Base-by-base conservation (phyloP, 92 coral and sea anemone genomes). In the Epizoanthus ramosus region DNA sequence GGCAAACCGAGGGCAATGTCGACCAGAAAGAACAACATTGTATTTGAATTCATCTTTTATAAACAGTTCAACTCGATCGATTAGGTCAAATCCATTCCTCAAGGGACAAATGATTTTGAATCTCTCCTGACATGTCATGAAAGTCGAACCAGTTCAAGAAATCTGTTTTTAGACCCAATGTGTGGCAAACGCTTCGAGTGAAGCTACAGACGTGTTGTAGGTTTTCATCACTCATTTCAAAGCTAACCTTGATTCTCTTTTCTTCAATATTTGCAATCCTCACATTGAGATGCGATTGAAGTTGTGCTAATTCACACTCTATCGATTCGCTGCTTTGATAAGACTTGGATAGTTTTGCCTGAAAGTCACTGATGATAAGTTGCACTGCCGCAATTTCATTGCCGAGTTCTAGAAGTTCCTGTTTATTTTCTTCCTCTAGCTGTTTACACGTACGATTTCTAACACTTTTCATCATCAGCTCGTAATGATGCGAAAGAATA, bases 111-210 rank as follows among this genome's bases (percentile, higher is more conserved):
- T 88, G 94, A n/a, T 75, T 70, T 39, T 22, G 69, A 57, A 85
- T 35, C 12, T 88, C 85, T 0, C 73, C 73, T 8, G 81, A 81
- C 3, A 88, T 31, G 22, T 54, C 53, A 4, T 88, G 85, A 13
- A 58, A 75, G 24, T 75, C 8, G 37, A 88, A 68, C 39, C 68
- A 52, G 19, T 88, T 68, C 17, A 91, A 74, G 50, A 91, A 81
- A 85, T 80, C 79, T 23, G n/a, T 75, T 10, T 35, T 24, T 14
- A 89, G 84, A 8, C 92, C 92, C 21, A 89, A 86, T 18, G 70
- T 37, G 23, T 63, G 18, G 41, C 88, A 87, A 8, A 87, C 45
- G 3, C 81, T 35, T 47, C 81, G 60, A 58, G 69, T 68, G 23
- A 59, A 21, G 39, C 81, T 58, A 21, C 25, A 19, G 69, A 60